Evolutionary conservation across 2,888 invertebrate species (phyloP).

Genomic region (Dynastes tityus): DNA sequence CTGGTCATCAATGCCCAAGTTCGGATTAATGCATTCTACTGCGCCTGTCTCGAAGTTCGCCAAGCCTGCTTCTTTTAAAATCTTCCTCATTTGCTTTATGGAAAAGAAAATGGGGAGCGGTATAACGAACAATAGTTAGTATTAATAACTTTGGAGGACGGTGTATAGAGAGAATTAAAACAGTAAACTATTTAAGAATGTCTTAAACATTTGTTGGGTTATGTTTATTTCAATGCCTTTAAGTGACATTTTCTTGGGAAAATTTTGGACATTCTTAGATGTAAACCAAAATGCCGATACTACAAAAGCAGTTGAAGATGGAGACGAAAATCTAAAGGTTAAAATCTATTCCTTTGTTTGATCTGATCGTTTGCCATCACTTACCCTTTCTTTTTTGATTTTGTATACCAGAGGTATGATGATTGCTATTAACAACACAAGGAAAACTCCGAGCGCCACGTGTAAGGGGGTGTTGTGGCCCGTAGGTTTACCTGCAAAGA

Average conservation of each 20-base stretch:
- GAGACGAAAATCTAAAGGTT: too few relatives aligned
- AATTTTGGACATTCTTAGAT: too few relatives aligned
- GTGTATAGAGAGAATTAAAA: background rate
- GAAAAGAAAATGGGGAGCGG: background rate
- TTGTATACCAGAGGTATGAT: slow-evolving; percentile 64
- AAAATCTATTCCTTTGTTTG: too few relatives aligned
- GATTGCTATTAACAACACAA: slow-evolving; percentile 63
- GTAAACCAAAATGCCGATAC: too few relatives aligned
- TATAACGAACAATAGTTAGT: slow-evolving; percentile 48
- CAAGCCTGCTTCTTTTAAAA: slow-evolving; percentile 82
- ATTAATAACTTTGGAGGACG: slow-evolving; percentile 52
- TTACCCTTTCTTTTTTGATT: slow-evolving; percentile 71
- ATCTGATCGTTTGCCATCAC: too few relatives aligned
- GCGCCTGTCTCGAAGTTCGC: slow-evolving; percentile 86
- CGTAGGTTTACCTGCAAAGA: slow-evolving; percentile 57
- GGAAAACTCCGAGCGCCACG: slow-evolving; percentile 62
- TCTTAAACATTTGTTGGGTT: too few relatives aligned
- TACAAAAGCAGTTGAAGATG: too few relatives aligned
- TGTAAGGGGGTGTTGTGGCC: slow-evolving; percentile 52
- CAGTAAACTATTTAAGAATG: too few relatives aligned
- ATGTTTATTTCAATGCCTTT: too few relatives aligned
- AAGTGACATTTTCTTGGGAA: too few relatives aligned
- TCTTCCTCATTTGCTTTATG: slow-evolving; percentile 74
- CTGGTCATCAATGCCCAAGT: slow-evolving; percentile 92
- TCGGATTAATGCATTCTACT: slow-evolving; percentile 87